Evolutionary conservation across 37 sponge, comb jelly and placozoan species (phyloP).

Genomic region (Eunapius fragilis): DNA sequence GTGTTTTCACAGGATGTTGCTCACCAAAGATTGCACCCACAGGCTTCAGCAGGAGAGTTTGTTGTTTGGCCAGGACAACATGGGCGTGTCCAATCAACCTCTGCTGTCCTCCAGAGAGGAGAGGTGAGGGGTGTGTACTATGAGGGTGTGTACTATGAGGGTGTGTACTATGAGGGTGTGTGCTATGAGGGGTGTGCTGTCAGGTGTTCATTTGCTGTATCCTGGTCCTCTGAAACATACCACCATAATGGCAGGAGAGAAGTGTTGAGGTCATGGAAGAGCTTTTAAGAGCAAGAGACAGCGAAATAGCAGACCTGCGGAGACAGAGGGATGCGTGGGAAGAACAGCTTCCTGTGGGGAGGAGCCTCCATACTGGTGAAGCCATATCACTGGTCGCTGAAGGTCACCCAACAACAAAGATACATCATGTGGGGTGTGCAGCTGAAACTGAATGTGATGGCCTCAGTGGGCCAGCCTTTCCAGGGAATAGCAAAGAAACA

Average conservation of each 20-base stretch:
- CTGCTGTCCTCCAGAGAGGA: neutral
- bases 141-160: too few species aligned
- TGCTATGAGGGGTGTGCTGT: too few species aligned
- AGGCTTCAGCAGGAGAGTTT: neutral
- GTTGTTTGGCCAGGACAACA: neutral
- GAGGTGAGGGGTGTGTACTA: neutral
- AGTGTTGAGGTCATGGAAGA: neutral
- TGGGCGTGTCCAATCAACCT: neutral
- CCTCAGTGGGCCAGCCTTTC: neutral
- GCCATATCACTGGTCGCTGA: neutral
- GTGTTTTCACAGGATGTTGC: neutral
- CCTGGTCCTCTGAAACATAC: neutral
- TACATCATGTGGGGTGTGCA: neutral
- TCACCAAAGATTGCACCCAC: neutral
- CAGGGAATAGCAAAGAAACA: neutral
- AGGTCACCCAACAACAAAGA: neutral
- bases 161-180: too few species aligned
- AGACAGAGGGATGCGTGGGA: neutral
- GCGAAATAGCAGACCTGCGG: neutral
- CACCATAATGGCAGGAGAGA: neutral
- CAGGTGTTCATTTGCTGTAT: neutral
- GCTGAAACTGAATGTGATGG: neutral
- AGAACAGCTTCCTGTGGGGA: neutral
- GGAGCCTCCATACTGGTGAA: neutral
- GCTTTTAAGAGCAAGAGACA: neutral